phyloP scores from a whole-genome alignment of 2,888 invertebrate genomes.

The Acronicta psi region DNA sequence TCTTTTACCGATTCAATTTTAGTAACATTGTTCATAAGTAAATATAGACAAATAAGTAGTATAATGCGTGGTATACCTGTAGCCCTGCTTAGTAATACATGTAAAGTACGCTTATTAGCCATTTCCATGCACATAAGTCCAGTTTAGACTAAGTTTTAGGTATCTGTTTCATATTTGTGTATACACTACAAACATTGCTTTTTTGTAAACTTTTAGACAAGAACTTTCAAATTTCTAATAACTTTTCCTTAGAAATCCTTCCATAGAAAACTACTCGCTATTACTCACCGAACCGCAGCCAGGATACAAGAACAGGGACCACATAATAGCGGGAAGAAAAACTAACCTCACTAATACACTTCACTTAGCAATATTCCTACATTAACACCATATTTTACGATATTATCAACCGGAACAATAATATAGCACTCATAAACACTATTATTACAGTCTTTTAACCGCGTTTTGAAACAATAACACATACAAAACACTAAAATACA shows the following conservation, averaged over 20 bases:
- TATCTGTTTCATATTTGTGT: conserved; percentile 33
- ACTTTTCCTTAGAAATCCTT: conserved; percentile 74
- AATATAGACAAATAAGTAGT: background rate
- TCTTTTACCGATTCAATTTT: background rate
- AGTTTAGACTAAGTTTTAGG: conserved; percentile 26
- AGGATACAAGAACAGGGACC: conserved; percentile 65
- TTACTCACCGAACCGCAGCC: conserved; percentile 85
- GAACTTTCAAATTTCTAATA: conserved; percentile 1
- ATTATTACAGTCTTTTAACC: conserved; percentile 25
- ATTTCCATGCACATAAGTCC: conserved; percentile 45
- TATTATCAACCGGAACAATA: conserved; percentile 20
- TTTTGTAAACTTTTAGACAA: conserved; percentile 13
- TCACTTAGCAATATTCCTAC: conserved; percentile 63
- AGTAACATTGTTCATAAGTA: no score
- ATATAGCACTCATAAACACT: conserved; percentile 46
- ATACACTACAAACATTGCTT: conserved; percentile 41
- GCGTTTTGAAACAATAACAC: conserved; percentile 60
- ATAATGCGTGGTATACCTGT: background rate
- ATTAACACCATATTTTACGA: conserved; percentile 46
- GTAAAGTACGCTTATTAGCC: conserved; percentile 23
- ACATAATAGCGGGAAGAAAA: conserved; percentile 84
- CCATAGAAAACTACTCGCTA: conserved; percentile 77
- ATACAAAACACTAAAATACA: conserved; percentile 79
- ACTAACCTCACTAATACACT: conserved; percentile 81
- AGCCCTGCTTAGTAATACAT: background rate